phyloP scores from a whole-genome alignment of 2,797 vertebrate species.

The Parauchenoglanis punctatus region DNA sequence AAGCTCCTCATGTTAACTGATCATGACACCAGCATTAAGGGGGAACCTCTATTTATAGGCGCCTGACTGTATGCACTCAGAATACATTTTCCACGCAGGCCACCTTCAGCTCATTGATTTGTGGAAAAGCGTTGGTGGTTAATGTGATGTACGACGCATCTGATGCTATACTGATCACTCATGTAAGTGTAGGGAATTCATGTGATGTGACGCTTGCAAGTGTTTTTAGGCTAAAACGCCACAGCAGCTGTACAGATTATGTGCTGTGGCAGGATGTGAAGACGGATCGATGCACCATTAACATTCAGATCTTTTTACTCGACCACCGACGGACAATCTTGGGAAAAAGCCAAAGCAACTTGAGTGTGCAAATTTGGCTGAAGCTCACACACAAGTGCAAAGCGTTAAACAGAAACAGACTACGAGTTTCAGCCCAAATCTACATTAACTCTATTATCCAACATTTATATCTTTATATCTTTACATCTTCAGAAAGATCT shows the following conservation, averaged over 20 bases:
- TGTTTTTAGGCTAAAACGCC: not conserved
- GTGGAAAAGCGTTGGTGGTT: not conserved
- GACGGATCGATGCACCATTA: not conserved
- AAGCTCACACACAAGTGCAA: not conserved
- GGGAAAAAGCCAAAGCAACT: not conserved
- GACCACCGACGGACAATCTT: no score
- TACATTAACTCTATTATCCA: not conserved
- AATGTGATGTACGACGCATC: not conserved
- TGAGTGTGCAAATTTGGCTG: not conserved
- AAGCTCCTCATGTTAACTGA: constrained; percentile 35
- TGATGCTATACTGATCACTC: not conserved
- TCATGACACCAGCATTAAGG: constrained; percentile 44
- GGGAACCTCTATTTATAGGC: constrained; percentile 43
- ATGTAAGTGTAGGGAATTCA: not conserved
- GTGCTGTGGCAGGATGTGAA: not conserved
- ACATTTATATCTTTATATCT: not conserved
- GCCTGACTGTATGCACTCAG: constrained; percentile 8
- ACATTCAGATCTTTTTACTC: not conserved
- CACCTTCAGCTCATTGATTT: constrained; percentile 19
- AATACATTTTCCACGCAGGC: constrained; percentile 16
- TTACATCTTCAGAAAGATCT: not conserved
- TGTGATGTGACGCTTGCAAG: not conserved
- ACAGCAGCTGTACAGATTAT: not conserved
- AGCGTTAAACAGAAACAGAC: not conserved
- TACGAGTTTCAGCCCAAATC: no score